Percentiles rank a stretch among this genome's conserved stretches.
Evolutionary conservation across 1,140 invertebrate species (phyloP).

Genomic region (Thaumetopoea pityocampa): DNA sequence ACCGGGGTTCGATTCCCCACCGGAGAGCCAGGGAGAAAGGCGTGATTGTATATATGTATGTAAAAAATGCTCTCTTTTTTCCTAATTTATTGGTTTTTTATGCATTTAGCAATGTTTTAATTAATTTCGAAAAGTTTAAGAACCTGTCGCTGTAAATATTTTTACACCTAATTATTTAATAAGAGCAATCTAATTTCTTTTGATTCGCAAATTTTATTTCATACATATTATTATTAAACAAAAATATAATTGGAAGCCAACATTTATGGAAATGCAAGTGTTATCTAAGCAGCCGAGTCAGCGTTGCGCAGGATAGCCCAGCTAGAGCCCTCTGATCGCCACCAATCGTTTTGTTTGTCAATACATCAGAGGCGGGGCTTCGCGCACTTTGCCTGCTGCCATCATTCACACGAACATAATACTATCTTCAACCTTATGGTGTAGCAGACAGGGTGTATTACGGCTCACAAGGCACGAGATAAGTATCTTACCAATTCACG

Average conservation of each 20-base stretch:
- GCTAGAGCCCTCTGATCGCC: conserved; percentile 37
- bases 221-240: too few relatives aligned
- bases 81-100: too few relatives aligned
- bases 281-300: conserved; percentile 40
- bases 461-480: conserved; percentile 7
- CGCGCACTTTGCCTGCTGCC: conserved; percentile 20
- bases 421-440: conserved; percentile 20
- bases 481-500: conserved; percentile 19
- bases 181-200: neutral
- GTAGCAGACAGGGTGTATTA: conserved; percentile 19
- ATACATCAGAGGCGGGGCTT: conserved; percentile 51
- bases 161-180: neutral
- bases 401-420: conserved; percentile 8
- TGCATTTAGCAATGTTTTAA: too few relatives aligned
- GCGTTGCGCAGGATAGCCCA: conserved; percentile 64
- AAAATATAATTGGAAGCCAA: conserved; percentile 13
- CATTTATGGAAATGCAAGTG: conserved; percentile 25
- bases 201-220: neutral
- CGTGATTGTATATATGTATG: too few relatives aligned
- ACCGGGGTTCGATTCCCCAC: too few relatives aligned
- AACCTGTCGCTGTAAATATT: conserved; percentile 1
- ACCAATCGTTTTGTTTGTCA: conserved; percentile 67
- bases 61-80: too few relatives aligned
- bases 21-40: too few relatives aligned
- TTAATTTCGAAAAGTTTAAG: too few relatives aligned